A percentile compares a stretch with the other conserved stretches of the same genome.
Conservation (phyloP, 1,140 invertebrate species). For the Cyphomyrmex costatus region DNA sequence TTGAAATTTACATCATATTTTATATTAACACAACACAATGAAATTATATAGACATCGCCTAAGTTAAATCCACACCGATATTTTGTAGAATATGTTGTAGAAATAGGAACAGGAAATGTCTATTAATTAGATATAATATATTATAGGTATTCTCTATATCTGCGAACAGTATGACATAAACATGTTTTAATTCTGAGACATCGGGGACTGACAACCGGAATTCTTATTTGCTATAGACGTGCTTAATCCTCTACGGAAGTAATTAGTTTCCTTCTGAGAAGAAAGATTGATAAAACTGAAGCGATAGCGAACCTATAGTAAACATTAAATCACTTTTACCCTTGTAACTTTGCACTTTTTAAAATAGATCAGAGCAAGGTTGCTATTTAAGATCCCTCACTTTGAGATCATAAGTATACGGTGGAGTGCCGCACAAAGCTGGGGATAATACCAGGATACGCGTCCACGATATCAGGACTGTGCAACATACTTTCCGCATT, state of each 20-base stretch:
- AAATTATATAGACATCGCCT: no score
- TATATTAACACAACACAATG: no score
- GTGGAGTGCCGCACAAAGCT: constrained; percentile 22
- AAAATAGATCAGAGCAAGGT: constrained; percentile 24
- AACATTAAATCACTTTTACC: constrained; percentile 32
- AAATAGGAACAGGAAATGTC: no score
- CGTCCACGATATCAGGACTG: constrained; percentile 47
- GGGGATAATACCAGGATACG: constrained; percentile 44
- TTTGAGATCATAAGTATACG: constrained; percentile 38
- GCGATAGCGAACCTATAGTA: constrained; percentile 30
- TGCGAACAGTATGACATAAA: not conserved
- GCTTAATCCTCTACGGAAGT: constrained; percentile 56
- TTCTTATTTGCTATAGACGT: constrained; percentile 53
- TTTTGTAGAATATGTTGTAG: no score
- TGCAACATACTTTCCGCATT: constrained; percentile 42
- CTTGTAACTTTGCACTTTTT: constrained; percentile 28
- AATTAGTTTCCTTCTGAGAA: constrained; percentile 55
- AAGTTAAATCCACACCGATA: no score
- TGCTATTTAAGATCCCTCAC: constrained; percentile 4
- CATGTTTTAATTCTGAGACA: not conserved
- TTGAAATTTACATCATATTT: no score
- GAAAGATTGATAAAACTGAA: constrained; percentile 40
- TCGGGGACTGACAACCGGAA: constrained; percentile 42
- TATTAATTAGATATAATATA: constrained; percentile 1
- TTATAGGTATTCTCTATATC: not conserved